Base-by-base conservation (phyloP, 2,888 invertebrate genomes). In the Zygogramma bicolorata region DNA sequence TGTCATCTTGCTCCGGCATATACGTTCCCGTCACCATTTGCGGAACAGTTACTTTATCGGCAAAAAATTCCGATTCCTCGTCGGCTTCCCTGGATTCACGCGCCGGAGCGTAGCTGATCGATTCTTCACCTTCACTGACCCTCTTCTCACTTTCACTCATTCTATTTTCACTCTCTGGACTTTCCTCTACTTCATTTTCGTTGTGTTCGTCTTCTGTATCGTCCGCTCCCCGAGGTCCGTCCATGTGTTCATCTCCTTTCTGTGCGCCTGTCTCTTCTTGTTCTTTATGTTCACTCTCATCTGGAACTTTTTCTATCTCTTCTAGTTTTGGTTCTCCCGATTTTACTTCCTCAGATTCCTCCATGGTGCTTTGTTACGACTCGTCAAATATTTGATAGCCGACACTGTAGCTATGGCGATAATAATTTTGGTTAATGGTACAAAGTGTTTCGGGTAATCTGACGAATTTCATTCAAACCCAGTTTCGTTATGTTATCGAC, bases 1-100 rank as follows among this genome's bases (percentile, higher is more conserved):
- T 4, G 22, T 46, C n/a, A 20, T 63, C 63, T 8, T 46, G 29
- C 29, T 63, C 63, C 18, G 63, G 46, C 63, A 63, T 42, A 4
- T 62, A 53, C n/a, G 13, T n/a, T 4, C 27, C 42, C 6, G 27
- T 3, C 42, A 40, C 25, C 20, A 27, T 15, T 20, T 62, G 22
- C 18, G 42, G 40, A 42, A 22, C 22, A n/a, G 20, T 20, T 40
- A n/a, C 25, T 34, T 34, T 61, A 1, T 40, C 61, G 18, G n/a
- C 38, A 22, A 61, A 61, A 22, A 34, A 25, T 34, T 34, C 25
- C 8, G 15, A 13, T 6, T 27, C 42, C 15, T 29, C 27, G 7
- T 63, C 63, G 15, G 15, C 49, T 3, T 63, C 63, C 13, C 34
- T 18, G 34, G 40, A 8, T 61, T 61, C 40, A 20, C 40, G 34